Evolutionary conservation across 2,888 invertebrate species (phyloP).

Genomic region (Epirrhoe tristata): DNA sequence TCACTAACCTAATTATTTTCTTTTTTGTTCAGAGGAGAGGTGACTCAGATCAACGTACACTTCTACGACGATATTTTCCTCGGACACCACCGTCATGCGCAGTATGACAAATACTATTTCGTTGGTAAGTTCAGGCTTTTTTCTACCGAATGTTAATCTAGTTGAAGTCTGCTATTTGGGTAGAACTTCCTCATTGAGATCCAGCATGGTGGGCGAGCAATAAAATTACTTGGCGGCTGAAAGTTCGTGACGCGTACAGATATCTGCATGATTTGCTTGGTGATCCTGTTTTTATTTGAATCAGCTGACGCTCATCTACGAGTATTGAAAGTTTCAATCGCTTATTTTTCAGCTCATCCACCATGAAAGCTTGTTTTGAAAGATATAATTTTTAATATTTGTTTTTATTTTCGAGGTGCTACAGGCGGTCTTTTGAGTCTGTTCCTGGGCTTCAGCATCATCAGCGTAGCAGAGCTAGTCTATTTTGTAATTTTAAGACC

Average conservation of each 20-base stretch:
- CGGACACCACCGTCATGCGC: constrained; percentile 78
- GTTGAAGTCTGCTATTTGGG: no score
- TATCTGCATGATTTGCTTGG: no score
- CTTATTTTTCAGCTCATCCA: no score
- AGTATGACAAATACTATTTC: constrained; percentile 79
- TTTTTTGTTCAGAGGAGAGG: constrained; percentile 63
- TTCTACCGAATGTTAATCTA: no score
- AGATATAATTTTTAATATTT: neutral
- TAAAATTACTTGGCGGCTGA: no score
- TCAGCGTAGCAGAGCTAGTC: constrained; percentile 76
- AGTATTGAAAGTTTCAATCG: no score
- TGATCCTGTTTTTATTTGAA: no score
- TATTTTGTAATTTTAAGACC: constrained; percentile 76
- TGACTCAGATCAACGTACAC: constrained; percentile 74
- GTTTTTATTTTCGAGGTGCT: constrained; percentile 61
- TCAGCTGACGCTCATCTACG: no score
- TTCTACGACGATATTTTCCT: constrained; percentile 78
- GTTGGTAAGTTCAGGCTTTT: constrained; percentile 60
- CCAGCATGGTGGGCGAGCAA: no score
- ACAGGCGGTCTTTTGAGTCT: constrained; percentile 80
- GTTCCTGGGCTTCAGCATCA: constrained; percentile 80
- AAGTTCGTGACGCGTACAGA: no score
- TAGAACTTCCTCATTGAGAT: no score
- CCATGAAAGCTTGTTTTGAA: no score
- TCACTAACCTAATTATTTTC: neutral